Conservation (phyloP, 2,888 invertebrate genomes). For the Chesias legatella region DNA sequence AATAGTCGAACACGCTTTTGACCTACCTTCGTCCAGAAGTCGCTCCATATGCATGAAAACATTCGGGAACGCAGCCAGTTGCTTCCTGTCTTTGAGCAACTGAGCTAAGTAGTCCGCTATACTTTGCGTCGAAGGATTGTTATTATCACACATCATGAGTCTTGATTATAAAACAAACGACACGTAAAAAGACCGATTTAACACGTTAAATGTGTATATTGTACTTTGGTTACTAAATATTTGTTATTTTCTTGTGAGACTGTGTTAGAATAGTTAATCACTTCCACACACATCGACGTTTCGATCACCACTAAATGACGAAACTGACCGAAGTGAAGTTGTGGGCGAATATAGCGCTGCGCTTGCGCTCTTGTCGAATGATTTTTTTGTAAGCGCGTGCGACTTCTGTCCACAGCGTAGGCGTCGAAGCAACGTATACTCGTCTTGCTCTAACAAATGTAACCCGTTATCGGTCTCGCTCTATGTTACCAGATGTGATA, state of each 20-base stretch:
- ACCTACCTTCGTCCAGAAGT: conserved; percentile 98
- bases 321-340: conserved; percentile 78
- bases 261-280: conserved; percentile 79
- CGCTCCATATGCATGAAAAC: conserved; percentile 99
- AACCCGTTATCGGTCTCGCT: conserved; percentile 36
- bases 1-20: conserved; percentile 50
- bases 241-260: conserved; percentile 74
- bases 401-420: conserved; percentile 71
- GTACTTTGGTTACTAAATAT: conserved; percentile 76
- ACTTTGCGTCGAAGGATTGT: conserved; percentile 92
- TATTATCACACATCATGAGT: conserved; percentile 80
- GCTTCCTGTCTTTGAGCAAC: conserved; percentile 99
- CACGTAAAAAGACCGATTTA: conserved; percentile 70
- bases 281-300: conserved; percentile 78
- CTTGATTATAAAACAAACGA: conserved; percentile 61
- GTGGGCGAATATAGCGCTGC: conserved; percentile 77
- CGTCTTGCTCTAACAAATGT: conserved; percentile 52
- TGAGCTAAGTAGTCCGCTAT: conserved; percentile 99
- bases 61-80: conserved; percentile 99
- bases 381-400: conserved; percentile 75
- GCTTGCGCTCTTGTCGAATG: conserved; percentile 70
- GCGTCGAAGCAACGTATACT: conserved; percentile 67
- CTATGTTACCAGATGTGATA: conserved; percentile 39
- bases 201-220: conserved; percentile 67
- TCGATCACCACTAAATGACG: conserved; percentile 78